These are phyloP conservation scores for Chaetodon trifasciatus DNA, from an alignment of 2,797 vertebrate species.

Conservation along the genomic window DNA sequence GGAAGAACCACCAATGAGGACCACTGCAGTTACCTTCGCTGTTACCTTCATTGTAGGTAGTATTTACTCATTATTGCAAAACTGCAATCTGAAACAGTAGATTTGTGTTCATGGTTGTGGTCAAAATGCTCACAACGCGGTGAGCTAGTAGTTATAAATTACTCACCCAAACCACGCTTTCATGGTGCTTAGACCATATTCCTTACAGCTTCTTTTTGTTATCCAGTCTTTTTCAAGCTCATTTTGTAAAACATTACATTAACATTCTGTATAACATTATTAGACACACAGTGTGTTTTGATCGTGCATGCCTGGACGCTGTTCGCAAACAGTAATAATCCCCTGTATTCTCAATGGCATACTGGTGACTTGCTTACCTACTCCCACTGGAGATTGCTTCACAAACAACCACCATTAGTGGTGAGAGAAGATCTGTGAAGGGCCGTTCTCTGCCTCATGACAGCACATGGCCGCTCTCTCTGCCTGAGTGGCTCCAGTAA, in stretches of 20 bases:
- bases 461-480: constrained; percentile 69
- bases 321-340: constrained; percentile 51
- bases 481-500: constrained; percentile 62
- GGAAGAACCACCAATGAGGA: constrained; percentile 7
- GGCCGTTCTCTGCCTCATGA: constrained; percentile 61
- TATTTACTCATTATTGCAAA: constrained; percentile 1
- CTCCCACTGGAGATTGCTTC: constrained; percentile 66
- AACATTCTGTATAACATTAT: constrained; percentile 11
- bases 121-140: background rate
- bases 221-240: background rate
- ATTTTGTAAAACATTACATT: constrained; percentile 9
- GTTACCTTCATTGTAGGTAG: background rate
- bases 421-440: constrained; percentile 43
- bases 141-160: background rate
- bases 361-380: constrained; percentile 47
- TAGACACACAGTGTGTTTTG: background rate
- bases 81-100: background rate
- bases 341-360: constrained; percentile 47
- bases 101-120: background rate
- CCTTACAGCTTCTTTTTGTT: background rate
- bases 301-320: constrained; percentile 9
- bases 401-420: constrained; percentile 57
- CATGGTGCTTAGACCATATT: background rate
- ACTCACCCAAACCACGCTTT: background rate
- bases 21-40: background rate